phyloP scores from a whole-genome alignment of 2,888 invertebrate species.

The Stegophylla sp. region DNA sequence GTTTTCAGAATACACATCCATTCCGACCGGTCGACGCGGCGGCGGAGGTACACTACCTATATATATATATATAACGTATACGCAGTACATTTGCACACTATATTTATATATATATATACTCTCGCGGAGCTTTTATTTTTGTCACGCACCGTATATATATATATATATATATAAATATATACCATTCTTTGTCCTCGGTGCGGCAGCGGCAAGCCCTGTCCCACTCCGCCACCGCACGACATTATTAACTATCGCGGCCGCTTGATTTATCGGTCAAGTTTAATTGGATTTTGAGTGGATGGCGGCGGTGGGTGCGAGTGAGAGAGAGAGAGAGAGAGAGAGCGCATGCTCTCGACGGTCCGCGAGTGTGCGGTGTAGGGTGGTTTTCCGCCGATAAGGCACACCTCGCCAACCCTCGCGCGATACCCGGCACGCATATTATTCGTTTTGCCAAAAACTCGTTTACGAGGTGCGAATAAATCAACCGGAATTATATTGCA shows the following conservation, averaged over 20 bases:
- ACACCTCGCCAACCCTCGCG: conserved; percentile 43
- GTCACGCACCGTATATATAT: conserved; percentile 52
- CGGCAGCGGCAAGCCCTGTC: conserved; percentile 23
- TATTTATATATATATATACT: conserved; percentile 18
- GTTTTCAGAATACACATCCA: conserved; percentile 32
- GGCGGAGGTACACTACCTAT: background rate
- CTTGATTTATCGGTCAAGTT: conserved; percentile 59
- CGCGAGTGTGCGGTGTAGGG: conserved; percentile 62
- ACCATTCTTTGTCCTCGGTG: conserved; percentile 16
- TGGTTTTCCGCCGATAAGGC: conserved; percentile 55
- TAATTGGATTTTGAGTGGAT: conserved; percentile 59
- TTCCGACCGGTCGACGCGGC: background rate
- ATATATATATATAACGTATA: conserved; percentile 3
- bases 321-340: background rate
- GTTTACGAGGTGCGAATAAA: conserved; percentile 57
- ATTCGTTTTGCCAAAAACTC: conserved; percentile 59
- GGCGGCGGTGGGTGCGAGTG: conserved; percentile 15
- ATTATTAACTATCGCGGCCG: conserved; percentile 58
- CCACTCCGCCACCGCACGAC: conserved; percentile 14
- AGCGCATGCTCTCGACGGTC: conserved; percentile 4
- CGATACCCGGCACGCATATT: conserved; percentile 39
- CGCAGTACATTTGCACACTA: background rate
- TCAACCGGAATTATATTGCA: conserved; percentile 48
- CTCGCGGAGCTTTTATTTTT: conserved; percentile 60
- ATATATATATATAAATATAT: background rate